Evolutionary conservation across 2,797 vertebrate genomes (phyloP).

Genomic region (Phoebastria nigripes): DNA sequence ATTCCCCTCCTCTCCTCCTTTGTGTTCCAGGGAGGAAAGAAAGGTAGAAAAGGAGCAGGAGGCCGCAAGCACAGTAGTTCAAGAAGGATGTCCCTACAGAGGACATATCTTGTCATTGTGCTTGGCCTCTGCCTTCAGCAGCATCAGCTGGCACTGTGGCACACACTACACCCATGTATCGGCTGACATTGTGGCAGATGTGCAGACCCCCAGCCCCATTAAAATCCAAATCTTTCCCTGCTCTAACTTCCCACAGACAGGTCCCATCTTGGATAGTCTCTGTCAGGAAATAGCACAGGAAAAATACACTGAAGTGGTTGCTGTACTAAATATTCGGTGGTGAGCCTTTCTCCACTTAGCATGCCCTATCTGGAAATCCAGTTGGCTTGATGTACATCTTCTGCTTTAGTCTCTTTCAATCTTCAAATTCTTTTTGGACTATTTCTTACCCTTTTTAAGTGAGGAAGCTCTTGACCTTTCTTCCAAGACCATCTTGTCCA

Average conservation of each 20-base stretch:
- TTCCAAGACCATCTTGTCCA: not conserved
- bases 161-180: fast-evolving
- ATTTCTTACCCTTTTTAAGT: not conserved
- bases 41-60: not conserved
- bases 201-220: not conserved
- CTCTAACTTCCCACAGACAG: not conserved
- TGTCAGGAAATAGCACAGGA: not conserved
- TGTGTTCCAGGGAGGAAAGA: not conserved
- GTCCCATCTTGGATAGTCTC: not conserved
- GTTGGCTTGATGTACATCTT: not conserved
- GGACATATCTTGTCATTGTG: not conserved
- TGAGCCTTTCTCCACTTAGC: not conserved
- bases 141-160: not conserved
- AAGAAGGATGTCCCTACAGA: not conserved
- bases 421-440: not conserved
- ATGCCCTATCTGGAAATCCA: not conserved
- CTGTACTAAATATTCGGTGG: not conserved
- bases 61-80: not conserved
- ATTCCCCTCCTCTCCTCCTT: not conserved
- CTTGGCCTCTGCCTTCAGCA: not conserved
- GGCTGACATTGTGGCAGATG: not conserved
- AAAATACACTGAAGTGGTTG: not conserved
- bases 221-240: not conserved
- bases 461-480: not conserved
- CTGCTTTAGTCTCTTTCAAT: not conserved